A percentile compares a stretch with the other conserved stretches of the same genome.
phyloP scores from a whole-genome alignment of 2,888 invertebrate genomes.

The Caenorhabditis drosophilae region DNA sequence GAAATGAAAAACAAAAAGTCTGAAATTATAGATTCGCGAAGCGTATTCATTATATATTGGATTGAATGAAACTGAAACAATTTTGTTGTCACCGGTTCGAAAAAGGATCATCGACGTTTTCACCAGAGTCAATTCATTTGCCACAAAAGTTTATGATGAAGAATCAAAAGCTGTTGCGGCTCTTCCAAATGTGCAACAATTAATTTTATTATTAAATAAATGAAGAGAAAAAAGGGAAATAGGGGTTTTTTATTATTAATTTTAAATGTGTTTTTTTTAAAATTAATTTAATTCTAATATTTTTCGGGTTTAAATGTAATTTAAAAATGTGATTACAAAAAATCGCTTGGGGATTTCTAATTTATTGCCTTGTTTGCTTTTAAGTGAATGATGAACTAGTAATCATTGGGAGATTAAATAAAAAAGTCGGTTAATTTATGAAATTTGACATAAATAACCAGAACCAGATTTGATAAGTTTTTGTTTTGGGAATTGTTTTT shows the following conservation, averaged over 20 bases:
- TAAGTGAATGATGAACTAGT: too few species aligned
- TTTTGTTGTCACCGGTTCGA: slow-evolving; percentile 88
- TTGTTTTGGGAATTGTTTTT: too few species aligned
- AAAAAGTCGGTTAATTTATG: too few species aligned
- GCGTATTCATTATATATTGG: slow-evolving; percentile 94
- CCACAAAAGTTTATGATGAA: slow-evolving; percentile 79
- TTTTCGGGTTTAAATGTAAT: neutral
- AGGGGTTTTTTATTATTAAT: neutral
- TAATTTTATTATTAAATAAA: slow-evolving; percentile 74
- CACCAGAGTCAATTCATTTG: slow-evolving; percentile 81
- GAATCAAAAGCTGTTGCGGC: slow-evolving; percentile 85
- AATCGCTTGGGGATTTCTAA: too few species aligned
- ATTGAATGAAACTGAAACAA: slow-evolving; percentile 94
- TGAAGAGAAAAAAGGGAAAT: slow-evolving; percentile 2
- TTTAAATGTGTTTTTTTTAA: neutral
- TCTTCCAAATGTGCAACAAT: slow-evolving; percentile 90
- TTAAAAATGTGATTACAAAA: too few species aligned
- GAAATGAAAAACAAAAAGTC: too few species aligned
- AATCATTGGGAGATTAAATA: too few species aligned
- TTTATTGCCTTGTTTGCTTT: too few species aligned
- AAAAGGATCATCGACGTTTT: slow-evolving; percentile 86
- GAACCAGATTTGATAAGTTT: too few species aligned
- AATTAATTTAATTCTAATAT: neutral
- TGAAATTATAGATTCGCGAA: slow-evolving; percentile 70
- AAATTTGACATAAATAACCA: too few species aligned